A percentile compares a stretch with the other conserved stretches of the same genome.
phyloP scores from a whole-genome alignment of 2,888 invertebrate genomes.

The Amaurobius ferox region DNA sequence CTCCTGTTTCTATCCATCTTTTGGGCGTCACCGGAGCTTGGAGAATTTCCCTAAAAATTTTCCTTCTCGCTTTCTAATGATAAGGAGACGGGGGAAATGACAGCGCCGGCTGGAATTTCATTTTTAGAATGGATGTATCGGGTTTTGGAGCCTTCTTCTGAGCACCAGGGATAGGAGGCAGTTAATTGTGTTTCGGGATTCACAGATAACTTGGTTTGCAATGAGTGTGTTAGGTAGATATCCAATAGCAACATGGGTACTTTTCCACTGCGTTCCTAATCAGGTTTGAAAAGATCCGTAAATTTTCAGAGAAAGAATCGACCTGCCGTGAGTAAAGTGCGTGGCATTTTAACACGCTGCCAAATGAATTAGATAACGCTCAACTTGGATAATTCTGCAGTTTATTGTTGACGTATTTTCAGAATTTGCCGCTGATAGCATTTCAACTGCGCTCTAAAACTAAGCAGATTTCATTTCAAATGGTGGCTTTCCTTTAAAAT shows the following conservation, averaged over 20 bases:
- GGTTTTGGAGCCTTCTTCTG: constrained; percentile 13
- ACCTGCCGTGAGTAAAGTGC: not conserved
- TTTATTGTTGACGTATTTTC: no score
- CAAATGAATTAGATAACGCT: no score
- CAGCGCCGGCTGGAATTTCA: constrained; percentile 22
- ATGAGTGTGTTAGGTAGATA: not conserved
- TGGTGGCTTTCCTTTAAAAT: no score
- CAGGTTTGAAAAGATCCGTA: constrained; percentile 4
- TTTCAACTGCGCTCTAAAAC: no score
- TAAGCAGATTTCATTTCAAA: no score
- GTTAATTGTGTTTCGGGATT: not conserved
- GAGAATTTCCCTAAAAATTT: constrained; percentile 28
- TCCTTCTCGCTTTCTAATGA: constrained; percentile 24
- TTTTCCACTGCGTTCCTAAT: not conserved
- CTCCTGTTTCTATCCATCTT: constrained; percentile 62
- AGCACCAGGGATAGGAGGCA: no score
- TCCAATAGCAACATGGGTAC: not conserved
- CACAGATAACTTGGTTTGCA: constrained; percentile 11
- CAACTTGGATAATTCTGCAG: no score
- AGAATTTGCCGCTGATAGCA: no score
- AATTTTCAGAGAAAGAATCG: not conserved
- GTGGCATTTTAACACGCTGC: not conserved
- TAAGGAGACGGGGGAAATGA: constrained; percentile 21
- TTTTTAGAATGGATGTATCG: constrained; percentile 28
- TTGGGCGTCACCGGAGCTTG: constrained; percentile 31